Evolutionary conservation across 2,888 invertebrate species (phyloP), one percentile per base, ranked within the genome.

Genomic region (Trilocha varians): DNA sequence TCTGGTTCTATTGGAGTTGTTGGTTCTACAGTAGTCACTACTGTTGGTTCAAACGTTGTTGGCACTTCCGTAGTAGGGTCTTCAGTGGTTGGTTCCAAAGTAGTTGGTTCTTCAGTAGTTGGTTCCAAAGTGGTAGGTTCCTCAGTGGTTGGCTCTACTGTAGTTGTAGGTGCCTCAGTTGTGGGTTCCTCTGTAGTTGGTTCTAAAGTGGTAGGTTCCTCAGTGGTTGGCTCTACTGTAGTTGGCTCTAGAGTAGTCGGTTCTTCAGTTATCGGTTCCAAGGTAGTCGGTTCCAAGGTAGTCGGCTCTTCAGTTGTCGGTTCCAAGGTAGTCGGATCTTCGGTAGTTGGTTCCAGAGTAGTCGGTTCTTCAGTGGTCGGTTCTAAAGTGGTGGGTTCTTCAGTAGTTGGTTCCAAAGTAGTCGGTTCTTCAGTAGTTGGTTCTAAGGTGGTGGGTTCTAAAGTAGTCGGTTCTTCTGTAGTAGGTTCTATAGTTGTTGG

Each of bases 1-100:
- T 39, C 42, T 3, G 44, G 36, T 6, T 34, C 44, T 6, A 42
- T 36, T 5, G 44, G 41, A 5, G 46, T 43, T n/a, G 37, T 8
- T 16, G 16, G 38, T 15, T 32, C 35, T 4, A 15, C 35, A 8
- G 36, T 37, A 1, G 38, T 34, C 8, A 17, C 13, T 0, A 17
- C 32, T 9, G 43, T 45, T 34, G 34, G 5, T 14, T 9, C 35
- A 5, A 18, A 32, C 1, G 41, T n/a, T 1, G 46, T 48, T 0
- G 35, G 33, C 18, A 38, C 25, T 9, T 8, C 38, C 0, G 43
- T 48, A 2, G 42, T 34, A 0, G 35, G 1, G 3, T 33, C 44
- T n/a, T 42, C 33, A 0, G 42, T 38, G 9, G 34, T 42, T 1
- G 39, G 36, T 37, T 39, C 46, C 18, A 9, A 17, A 5, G 38